Conservation (phyloP, 2,888 invertebrate species). For the Arctia plantaginis region DNA sequence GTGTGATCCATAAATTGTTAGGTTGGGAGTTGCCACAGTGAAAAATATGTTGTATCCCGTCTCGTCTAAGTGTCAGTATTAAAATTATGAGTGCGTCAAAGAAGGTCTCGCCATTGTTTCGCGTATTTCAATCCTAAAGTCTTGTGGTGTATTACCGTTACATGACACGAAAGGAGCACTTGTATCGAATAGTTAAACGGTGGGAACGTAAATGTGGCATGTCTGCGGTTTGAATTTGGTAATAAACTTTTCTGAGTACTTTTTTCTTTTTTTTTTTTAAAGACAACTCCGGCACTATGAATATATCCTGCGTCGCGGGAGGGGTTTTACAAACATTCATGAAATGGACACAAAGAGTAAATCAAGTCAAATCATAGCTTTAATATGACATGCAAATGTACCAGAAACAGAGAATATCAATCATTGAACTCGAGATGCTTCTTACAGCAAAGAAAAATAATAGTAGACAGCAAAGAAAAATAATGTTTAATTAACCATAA, state of each 20-base stretch:
- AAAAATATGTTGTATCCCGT: not conserved
- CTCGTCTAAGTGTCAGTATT: not conserved
- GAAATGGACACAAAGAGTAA: too few relatives aligned
- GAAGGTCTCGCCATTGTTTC: constrained; percentile 11
- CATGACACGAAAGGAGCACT: constrained; percentile 30
- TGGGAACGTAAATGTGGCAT: constrained; percentile 25
- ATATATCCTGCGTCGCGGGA: too few relatives aligned
- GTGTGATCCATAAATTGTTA: not conserved
- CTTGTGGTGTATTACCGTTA: constrained; percentile 39
- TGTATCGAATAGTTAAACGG: constrained; percentile 40
- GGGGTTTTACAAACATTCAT: too few relatives aligned
- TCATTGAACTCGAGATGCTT: too few relatives aligned
- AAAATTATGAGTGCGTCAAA: not conserved
- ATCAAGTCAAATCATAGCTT: not conserved
- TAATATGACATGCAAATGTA: not conserved
- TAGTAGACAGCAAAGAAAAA: too few relatives aligned
- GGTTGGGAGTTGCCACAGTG: not conserved
- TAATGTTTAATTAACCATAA: not conserved
- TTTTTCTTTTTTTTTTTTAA: too few relatives aligned
- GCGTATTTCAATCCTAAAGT: constrained; percentile 19
- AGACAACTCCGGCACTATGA: too few relatives aligned
- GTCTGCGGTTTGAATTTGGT: constrained; percentile 34
- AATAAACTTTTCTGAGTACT: constrained; percentile 19
- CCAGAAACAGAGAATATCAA: not conserved
- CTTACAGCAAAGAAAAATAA: too few relatives aligned